Evolutionary conservation across 2,113 vertebrate species (phyloP).

Genomic region (Arenaria interpres): DNA sequence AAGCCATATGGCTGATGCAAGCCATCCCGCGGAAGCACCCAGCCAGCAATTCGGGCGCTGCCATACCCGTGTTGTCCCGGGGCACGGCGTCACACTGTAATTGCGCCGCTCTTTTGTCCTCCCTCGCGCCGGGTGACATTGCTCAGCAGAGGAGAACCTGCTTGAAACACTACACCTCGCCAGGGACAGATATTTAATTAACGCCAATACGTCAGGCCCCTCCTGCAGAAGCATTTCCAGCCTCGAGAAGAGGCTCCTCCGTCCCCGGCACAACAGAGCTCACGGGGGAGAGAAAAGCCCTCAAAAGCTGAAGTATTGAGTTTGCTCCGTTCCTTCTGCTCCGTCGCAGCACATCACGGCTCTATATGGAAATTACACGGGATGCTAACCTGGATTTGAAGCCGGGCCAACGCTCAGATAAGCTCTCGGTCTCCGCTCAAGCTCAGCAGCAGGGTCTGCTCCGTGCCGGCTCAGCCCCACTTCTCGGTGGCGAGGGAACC

Average conservation of each 20-base stretch:
- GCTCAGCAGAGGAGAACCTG: slow-evolving; percentile 27
- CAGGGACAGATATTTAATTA: neutral
- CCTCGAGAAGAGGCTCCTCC: neutral
- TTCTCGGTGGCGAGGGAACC: neutral
- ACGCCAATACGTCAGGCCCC: neutral
- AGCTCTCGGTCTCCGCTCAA: slow-evolving; percentile 25
- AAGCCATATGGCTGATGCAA: slow-evolving; percentile 1
- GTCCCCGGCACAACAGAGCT: neutral
- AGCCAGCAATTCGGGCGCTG: neutral
- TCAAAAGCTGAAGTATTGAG: neutral
- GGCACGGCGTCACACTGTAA: neutral
- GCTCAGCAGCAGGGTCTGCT: slow-evolving; percentile 20
- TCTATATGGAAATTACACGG: neutral
- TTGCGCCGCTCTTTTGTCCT: neutral
- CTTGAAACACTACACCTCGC: neutral
- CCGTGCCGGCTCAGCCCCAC: neutral
- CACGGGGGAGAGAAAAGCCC: neutral
- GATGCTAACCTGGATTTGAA: slow-evolving; percentile 36
- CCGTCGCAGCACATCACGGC: neutral
- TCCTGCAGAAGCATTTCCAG: neutral
- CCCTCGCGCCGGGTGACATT: neutral
- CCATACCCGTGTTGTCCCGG: neutral
- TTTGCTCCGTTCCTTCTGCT: neutral
- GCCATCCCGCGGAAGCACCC: neutral
- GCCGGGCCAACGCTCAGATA: neutral